These are phyloP conservation scores for Chondrilla cf. caribensis DNA, from an alignment of 37 sponge, comb jelly and placozoan species.

Conservation along the genomic window DNA sequence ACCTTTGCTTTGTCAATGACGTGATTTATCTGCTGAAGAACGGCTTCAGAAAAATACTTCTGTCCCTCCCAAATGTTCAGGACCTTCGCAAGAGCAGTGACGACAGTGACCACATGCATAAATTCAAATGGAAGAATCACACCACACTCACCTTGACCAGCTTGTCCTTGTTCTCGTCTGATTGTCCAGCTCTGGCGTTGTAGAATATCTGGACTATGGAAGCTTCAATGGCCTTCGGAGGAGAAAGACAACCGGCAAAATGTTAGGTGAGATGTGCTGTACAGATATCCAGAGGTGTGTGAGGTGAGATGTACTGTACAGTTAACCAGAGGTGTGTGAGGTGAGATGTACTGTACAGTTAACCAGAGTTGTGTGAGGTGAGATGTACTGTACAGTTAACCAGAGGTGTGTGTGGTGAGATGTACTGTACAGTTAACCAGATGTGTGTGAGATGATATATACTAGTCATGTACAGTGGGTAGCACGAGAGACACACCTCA, in stretches of 20 bases:
- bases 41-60: conserved; percentile 59
- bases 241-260: too few species aligned
- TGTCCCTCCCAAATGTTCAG: conserved; percentile 86
- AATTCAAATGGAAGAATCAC: neutral
- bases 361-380: too few species aligned
- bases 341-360: too few species aligned
- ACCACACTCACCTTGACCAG: conserved; percentile 43
- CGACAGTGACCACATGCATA: neutral
- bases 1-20: neutral
- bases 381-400: too few species aligned
- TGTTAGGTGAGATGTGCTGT: too few species aligned
- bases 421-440: too few species aligned
- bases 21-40: conserved; percentile 34
- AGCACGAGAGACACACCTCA: neutral
- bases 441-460: too few species aligned
- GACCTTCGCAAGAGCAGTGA: conserved; percentile 50
- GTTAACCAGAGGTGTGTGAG: too few species aligned
- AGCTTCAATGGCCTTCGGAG: conserved; percentile 76
- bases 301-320: too few species aligned
- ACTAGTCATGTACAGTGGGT: too few species aligned
- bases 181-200: conserved; percentile 33
- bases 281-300: too few species aligned
- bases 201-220: conserved; percentile 70
- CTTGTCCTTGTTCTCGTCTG: conserved; percentile 38
- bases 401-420: too few species aligned